These are phyloP conservation scores for Dasyprocta punctata DNA, from an alignment of 2,113 vertebrate species.

Conservation along the genomic window DNA sequence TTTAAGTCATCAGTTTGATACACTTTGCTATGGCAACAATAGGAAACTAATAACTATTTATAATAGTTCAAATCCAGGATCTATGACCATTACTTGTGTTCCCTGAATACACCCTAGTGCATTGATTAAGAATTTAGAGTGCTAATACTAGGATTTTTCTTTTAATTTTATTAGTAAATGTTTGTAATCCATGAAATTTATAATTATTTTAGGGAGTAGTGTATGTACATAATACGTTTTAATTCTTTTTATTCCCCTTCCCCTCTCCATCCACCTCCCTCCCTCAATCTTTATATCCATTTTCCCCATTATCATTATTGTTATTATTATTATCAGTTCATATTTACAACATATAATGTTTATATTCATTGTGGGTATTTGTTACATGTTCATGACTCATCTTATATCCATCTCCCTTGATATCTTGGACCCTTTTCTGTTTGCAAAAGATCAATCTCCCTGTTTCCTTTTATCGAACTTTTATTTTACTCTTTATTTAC, in stretches of 20 bases:
- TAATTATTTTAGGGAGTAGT: background rate
- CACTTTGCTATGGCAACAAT: background rate
- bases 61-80: background rate
- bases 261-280: background rate
- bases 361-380: background rate
- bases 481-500: background rate
- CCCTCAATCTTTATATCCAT: background rate
- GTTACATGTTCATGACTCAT: background rate
- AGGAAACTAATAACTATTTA: background rate
- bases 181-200: background rate
- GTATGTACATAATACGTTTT: background rate
- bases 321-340: background rate
- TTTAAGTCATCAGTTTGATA: background rate
- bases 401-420: background rate
- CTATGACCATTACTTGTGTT: fast-evolving
- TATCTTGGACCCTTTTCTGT: background rate
- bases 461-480: background rate
- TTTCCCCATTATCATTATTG: background rate
- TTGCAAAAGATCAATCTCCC: background rate
- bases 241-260: background rate
- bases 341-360: background rate
- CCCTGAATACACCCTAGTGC: background rate
- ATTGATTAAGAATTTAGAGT: background rate
- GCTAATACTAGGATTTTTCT: background rate
- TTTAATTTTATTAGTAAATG: background rate